Evolutionary conservation across 2,888 invertebrate genomes (phyloP), one percentile per base, ranked within the genome.

Genomic region (Drosophila parthenogenetica): DNA sequence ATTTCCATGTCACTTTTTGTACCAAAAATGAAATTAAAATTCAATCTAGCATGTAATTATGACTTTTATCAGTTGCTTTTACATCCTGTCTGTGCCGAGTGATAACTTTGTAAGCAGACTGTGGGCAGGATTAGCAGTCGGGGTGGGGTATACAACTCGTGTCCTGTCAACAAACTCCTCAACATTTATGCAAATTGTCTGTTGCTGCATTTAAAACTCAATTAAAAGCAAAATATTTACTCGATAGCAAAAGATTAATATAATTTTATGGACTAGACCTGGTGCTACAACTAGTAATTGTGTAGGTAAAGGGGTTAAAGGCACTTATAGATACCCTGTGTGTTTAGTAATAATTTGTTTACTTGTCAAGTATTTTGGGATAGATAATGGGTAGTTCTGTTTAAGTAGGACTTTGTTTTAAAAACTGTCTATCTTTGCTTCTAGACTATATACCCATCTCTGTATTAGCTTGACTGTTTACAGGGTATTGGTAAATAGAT

Each of bases 31-130:
- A 84, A 90, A 90, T 91, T 91, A 90, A 91, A 91, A 91, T 88
- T 86, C 90, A 91, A 91, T 92, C 90, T 92, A 81, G 85, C 90
- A 87, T 89, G 88, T 91, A 90, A 91, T 91, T 91, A 91, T 91
- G 88, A 89, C 87, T 86, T 90, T 81, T 81, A 83, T 85, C 82
- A 90, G 75, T 61, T 77, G 71, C 71, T 51, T 64, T 49, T 48
- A 57, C 11, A 58, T n/a, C 19, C 45, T 35, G 55, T 16, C 50
- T 45, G 22, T 22, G 22, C 22, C 22, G 22, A 22, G 22, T 22
- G 72, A 37, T 43, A 43, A 51, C 55, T 46, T 42, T 35, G 37
- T 42, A 16, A 32, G 55, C 51, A 40, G 42, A 7, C 55, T 39
- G 51, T 13, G 49, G 45, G 3, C 37, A 60, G 63, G 48, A 50